Conservation (phyloP, 2,888 invertebrate genomes). For the Lycaena phlaeas region DNA sequence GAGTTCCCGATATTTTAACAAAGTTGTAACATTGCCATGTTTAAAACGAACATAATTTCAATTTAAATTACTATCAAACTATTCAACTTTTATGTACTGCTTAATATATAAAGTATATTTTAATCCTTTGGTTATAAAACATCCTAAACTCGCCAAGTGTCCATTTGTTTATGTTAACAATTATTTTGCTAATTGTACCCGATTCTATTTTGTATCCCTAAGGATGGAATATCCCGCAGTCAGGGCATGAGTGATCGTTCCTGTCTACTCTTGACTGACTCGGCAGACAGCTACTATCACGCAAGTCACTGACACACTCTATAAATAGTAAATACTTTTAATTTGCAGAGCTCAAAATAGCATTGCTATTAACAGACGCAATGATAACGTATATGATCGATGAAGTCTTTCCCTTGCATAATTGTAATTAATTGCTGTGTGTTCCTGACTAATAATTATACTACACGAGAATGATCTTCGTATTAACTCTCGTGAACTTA, state of each 20-base stretch:
- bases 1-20: too few relatives aligned
- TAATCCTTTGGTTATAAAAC: too few relatives aligned
- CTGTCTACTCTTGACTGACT: slow-evolving; percentile 26
- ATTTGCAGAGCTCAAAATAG: slow-evolving; percentile 41
- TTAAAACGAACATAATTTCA: too few relatives aligned
- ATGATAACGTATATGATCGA: slow-evolving; percentile 52
- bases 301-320: slow-evolving; percentile 45
- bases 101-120: not conserved
- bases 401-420: slow-evolving; percentile 33
- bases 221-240: too few relatives aligned
- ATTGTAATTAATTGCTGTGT: slow-evolving; percentile 53
- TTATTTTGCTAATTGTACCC: too few relatives aligned
- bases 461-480: not conserved
- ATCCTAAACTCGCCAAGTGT: too few relatives aligned
- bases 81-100: too few relatives aligned
- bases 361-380: slow-evolving; percentile 48
- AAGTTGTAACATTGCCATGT: too few relatives aligned
- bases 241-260: slow-evolving; percentile 29
- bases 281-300: too few relatives aligned
- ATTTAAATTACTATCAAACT: not conserved
- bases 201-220: too few relatives aligned
- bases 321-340: slow-evolving; percentile 41
- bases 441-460: slow-evolving; percentile 30
- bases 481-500: too few relatives aligned
- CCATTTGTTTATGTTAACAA: too few relatives aligned